These are phyloP conservation scores for Melanotaenia pygmaea DNA, from an alignment of 2,797 vertebrate species.

Conservation along the genomic window DNA sequence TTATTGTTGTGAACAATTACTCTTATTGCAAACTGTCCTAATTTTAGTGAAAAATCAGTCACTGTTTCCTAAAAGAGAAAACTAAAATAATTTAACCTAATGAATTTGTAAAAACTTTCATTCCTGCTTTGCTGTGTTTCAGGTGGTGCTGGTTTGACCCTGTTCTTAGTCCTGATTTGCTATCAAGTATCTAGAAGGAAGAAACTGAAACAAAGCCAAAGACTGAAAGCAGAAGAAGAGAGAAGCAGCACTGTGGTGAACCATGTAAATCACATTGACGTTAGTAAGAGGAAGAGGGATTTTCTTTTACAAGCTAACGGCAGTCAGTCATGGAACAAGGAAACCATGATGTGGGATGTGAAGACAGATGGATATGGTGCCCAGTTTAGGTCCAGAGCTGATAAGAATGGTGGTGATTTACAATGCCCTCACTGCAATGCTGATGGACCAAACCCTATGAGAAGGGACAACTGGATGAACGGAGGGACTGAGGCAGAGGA, in stretches of 20 bases:
- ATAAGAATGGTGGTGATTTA: constrained; percentile 46
- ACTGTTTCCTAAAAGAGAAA: not conserved
- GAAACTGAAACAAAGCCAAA: constrained; percentile 42
- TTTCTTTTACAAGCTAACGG: constrained; percentile 62
- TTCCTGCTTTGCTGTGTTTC: constrained; percentile 23
- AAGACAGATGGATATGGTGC: not conserved
- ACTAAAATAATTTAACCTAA: too few species aligned
- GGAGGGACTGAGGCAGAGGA: constrained; percentile 40
- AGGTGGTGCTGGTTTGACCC: constrained; percentile 81
- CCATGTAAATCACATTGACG: constrained; percentile 64
- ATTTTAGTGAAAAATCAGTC: not conserved
- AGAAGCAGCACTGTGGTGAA: constrained; percentile 23
- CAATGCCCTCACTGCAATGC: constrained; percentile 67
- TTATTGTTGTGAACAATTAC: not conserved
- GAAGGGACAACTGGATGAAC: constrained; percentile 43
- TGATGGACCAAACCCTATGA: constrained; percentile 45
- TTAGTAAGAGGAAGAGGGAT: constrained; percentile 69
- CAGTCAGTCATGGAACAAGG: constrained; percentile 54
- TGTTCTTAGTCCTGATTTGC: constrained; percentile 81
- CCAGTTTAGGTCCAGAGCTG: constrained; percentile 46
- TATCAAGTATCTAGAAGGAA: constrained; percentile 74
- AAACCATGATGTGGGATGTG: constrained; percentile 27
- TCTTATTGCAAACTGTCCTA: not conserved
- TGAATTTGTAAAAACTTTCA: not conserved
- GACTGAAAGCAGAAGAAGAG: constrained; percentile 39